phyloP scores from a whole-genome alignment of 1,140 invertebrate genomes.

The Chionoecetes opilio region DNA sequence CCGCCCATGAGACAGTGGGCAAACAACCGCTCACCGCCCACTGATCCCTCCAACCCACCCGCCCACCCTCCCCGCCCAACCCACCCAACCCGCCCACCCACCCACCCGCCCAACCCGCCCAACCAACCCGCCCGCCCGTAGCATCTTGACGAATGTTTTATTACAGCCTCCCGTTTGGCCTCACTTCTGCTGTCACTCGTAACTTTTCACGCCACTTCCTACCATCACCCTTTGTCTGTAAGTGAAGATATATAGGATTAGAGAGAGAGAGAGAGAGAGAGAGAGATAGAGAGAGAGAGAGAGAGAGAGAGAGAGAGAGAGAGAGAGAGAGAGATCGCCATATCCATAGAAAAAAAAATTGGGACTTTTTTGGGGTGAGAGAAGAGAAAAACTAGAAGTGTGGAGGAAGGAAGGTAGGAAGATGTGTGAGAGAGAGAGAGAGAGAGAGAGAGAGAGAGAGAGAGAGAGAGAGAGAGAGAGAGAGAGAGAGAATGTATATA shows the following conservation, averaged over 20 bases:
- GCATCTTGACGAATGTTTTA: no score
- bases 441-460: slow-evolving; percentile 39
- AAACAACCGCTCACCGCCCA: slow-evolving; percentile 42
- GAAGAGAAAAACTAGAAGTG: background rate
- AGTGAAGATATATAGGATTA: slow-evolving; percentile 17
- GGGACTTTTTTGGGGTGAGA: background rate
- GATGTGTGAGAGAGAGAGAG: background rate
- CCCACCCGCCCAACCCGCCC: background rate
- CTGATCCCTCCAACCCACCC: background rate
- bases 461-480: slow-evolving; percentile 15
- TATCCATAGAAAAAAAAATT: background rate
- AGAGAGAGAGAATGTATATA: slow-evolving; percentile 10
- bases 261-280: background rate
- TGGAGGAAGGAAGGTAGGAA: background rate
- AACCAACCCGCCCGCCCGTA: background rate
- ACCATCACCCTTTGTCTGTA: background rate
- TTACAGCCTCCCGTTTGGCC: background rate
- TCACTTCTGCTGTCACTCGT: background rate
- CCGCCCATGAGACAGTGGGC: slow-evolving; percentile 20
- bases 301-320: background rate
- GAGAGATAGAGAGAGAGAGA: background rate
- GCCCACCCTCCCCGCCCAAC: background rate
- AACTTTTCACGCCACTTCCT: background rate
- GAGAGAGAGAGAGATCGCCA: no score
- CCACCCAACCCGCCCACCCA: background rate